A percentile compares a stretch with the other conserved stretches of the same genome.
phyloP scores from a whole-genome alignment of 2,888 invertebrate species.

The Dryomyza anilis region DNA sequence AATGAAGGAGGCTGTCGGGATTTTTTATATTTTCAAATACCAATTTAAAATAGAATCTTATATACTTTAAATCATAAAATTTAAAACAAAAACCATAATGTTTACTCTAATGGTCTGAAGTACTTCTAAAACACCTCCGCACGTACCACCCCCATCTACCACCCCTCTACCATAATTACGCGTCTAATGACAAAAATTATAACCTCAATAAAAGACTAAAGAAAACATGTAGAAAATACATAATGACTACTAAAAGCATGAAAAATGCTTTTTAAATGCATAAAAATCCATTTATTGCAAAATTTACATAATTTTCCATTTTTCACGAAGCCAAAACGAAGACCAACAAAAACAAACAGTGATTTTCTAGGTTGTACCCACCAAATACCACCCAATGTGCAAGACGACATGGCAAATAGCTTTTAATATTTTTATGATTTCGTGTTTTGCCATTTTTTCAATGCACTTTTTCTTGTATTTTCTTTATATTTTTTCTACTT shows the following conservation, averaged over 20 bases:
- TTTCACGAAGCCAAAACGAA: slow-evolving; percentile 20
- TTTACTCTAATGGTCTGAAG: too few relatives aligned
- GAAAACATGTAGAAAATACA: neutral
- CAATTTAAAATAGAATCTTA: neutral
- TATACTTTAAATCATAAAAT: neutral
- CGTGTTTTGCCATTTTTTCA: slow-evolving; percentile 7
- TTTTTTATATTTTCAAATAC: too few relatives aligned
- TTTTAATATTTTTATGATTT: slow-evolving; percentile 35
- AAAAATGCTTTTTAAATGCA: slow-evolving; percentile 41
- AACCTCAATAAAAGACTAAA: neutral
- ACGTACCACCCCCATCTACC: neutral
- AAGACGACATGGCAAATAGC: slow-evolving; percentile 19
- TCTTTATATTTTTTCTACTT: slow-evolving; percentile 5
- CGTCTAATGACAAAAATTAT: neutral
- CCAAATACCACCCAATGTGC: slow-evolving; percentile 7
- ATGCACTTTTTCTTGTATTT: neutral
- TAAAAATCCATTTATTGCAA: slow-evolving; percentile 39
- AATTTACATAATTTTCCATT: slow-evolving; percentile 43
- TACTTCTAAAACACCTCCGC: neutral
- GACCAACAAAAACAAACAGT: slow-evolving; percentile 9
- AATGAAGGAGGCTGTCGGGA: too few relatives aligned
- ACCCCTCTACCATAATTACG: neutral
- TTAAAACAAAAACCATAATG: neutral
- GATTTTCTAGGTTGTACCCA: slow-evolving; percentile 12
- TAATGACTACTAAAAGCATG: slow-evolving; percentile 27